Evolutionary conservation across 2,113 vertebrate species (phyloP).

Genomic region (Balaenoptera acutorostrata): DNA sequence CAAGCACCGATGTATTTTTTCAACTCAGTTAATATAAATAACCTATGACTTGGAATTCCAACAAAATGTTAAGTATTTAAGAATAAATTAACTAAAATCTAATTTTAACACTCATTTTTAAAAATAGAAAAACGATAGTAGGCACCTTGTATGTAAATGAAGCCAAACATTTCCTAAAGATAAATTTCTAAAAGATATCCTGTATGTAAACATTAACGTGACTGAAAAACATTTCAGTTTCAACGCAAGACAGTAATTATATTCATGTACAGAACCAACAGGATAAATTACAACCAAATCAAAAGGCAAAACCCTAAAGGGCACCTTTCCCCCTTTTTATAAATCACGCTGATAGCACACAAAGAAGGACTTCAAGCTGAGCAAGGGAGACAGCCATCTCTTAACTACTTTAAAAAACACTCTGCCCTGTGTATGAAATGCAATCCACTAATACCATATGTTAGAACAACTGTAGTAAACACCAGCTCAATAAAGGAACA

Average conservation of each 20-base stretch:
- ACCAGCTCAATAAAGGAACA: constrained; percentile 75
- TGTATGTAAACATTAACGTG: neutral
- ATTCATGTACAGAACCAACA: neutral
- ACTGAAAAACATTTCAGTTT: neutral
- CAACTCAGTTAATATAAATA: constrained; percentile 34
- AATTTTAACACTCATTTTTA: constrained; percentile 9
- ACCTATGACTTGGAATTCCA: neutral
- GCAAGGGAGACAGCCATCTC: constrained; percentile 19
- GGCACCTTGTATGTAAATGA: neutral
- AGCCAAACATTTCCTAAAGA: constrained; percentile 3
- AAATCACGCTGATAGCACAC: neutral
- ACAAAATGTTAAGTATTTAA: constrained; percentile 1
- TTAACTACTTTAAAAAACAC: constrained; percentile 25
- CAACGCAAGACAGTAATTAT: neutral
- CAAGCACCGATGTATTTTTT: neutral
- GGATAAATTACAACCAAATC: constrained; percentile 10
- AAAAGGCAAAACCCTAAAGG: constrained; percentile 45
- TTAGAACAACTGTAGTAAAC: constrained; percentile 73
- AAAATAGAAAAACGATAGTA: constrained; percentile 51
- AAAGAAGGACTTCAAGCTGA: constrained; percentile 32
- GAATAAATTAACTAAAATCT: constrained; percentile 14
- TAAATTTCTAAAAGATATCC: neutral
- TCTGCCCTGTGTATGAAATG: constrained; percentile 32
- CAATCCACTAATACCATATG: constrained; percentile 56
- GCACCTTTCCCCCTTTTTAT: constrained; percentile 54